Evolutionary conservation across 2,113 vertebrate genomes (phyloP).

Genomic region (Indri indri): DNA sequence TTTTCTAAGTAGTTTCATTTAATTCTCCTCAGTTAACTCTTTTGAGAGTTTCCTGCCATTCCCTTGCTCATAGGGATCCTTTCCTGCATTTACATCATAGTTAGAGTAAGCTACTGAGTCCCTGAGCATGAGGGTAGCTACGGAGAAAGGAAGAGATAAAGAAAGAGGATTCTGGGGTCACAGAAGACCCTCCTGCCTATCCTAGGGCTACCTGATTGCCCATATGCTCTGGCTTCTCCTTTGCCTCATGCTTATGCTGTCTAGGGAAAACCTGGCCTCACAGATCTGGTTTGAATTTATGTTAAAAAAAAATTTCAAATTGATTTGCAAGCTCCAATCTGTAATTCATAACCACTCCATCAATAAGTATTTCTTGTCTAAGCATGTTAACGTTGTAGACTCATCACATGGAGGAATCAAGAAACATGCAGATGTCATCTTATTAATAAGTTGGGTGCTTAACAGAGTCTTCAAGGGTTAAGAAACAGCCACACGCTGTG

Average conservation of each 20-base stretch:
- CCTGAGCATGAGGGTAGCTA: background rate
- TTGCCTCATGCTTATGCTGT: background rate
- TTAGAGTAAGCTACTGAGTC: background rate
- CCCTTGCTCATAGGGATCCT: background rate
- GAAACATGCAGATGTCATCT: background rate
- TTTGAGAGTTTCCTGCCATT: background rate
- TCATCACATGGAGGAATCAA: conserved; percentile 3
- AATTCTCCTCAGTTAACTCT: background rate
- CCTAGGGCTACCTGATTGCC: background rate
- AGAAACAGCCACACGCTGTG: conserved; percentile 59
- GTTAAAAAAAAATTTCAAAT: conserved; percentile 32
- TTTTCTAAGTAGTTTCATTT: background rate
- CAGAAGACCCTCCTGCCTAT: background rate
- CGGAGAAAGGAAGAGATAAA: background rate
- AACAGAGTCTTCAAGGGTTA: conserved; percentile 44
- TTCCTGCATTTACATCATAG: background rate
- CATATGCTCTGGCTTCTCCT: background rate
- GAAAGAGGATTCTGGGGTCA: background rate
- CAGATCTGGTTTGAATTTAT: conserved; percentile 69
- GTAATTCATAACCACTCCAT: conserved; percentile 56
- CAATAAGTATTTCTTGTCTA: conserved; percentile 39
- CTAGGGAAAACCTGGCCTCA: background rate
- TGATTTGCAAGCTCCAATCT: conserved; percentile 62
- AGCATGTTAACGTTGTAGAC: conserved; percentile 47
- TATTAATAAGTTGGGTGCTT: fast-evolving